Conservation (phyloP, 2,797 vertebrate genomes). For the Loris lydekkerianus region DNA sequence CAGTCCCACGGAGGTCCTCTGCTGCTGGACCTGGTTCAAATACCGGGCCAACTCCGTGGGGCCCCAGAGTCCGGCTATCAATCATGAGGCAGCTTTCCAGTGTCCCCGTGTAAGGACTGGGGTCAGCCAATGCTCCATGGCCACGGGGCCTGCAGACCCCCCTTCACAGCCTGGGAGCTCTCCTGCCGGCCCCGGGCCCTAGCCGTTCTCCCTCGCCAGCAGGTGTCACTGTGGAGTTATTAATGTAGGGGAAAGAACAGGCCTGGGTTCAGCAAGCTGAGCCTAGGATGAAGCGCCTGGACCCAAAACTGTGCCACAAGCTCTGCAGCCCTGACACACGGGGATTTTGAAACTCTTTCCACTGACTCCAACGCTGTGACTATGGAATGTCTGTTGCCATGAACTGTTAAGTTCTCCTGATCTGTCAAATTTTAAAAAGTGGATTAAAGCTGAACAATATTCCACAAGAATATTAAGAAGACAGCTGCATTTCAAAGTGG, state of each 20-base stretch:
- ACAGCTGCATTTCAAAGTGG: neutral
- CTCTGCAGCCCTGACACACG: neutral
- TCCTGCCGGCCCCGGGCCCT: constrained; percentile 51
- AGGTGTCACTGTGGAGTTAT: constrained; percentile 88
- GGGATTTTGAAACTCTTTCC: constrained; percentile 2
- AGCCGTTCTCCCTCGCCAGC: constrained; percentile 79
- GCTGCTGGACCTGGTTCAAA: neutral
- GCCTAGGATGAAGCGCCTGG: neutral
- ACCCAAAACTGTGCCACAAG: constrained; percentile 47
- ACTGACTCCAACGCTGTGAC: neutral
- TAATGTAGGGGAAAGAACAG: constrained; percentile 35
- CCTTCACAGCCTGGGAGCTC: constrained; percentile 39
- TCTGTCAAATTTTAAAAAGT: neutral
- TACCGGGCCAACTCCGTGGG: neutral
- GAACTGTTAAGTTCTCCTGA: neutral
- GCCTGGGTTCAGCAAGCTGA: constrained; percentile 46
- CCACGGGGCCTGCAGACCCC: constrained; percentile 10
- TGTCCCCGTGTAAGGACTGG: constrained; percentile 54
- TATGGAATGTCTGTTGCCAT: neutral
- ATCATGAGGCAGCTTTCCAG: constrained; percentile 36
- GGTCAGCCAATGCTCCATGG: constrained; percentile 67
- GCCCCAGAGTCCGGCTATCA: constrained; percentile 16
- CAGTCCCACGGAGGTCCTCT: neutral
- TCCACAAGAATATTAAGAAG: neutral
- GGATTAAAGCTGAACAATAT: neutral